A percentile compares a stretch with the other conserved stretches of the same genome.
Evolutionary conservation across 1,140 invertebrate species (phyloP).

Genomic region (Pissodes strobi): DNA sequence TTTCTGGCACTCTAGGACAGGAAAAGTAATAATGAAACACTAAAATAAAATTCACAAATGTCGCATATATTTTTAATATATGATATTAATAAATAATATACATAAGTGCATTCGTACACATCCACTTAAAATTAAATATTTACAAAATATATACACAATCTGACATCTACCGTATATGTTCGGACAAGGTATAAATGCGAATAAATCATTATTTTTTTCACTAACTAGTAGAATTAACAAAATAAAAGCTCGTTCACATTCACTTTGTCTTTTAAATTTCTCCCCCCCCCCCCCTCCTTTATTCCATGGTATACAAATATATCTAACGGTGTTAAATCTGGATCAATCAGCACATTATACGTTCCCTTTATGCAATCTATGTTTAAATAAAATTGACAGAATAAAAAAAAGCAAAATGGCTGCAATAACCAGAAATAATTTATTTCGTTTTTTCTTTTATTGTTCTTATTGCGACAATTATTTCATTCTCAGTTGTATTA

Average conservation of each 20-base stretch:
- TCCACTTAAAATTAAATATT: constrained; percentile 38
- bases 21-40: neutral
- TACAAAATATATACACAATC: constrained; percentile 44
- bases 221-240: neutral
- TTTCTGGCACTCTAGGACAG: too few species aligned
- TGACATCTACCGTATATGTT: neutral
- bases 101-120: constrained; percentile 46
- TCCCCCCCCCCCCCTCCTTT: too few species aligned
- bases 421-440: too few species aligned
- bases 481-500: too few species aligned
- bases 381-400: too few species aligned
- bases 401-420: too few species aligned
- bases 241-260: neutral
- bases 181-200: constrained; percentile 7
- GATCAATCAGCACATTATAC: too few species aligned
- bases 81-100: constrained; percentile 47
- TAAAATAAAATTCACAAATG: constrained; percentile 23
- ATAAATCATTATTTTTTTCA: neutral
- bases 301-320: too few species aligned
- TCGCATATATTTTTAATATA: constrained; percentile 29
- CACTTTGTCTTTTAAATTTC: neutral
- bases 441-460: too few species aligned
- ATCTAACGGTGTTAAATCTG: too few species aligned
- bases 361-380: too few species aligned
- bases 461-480: too few species aligned